Percentiles rank a stretch among this genome's conserved stretches.
phyloP scores from a whole-genome alignment of 2,888 invertebrate species.

The Hirtodrosophila alboralis region DNA sequence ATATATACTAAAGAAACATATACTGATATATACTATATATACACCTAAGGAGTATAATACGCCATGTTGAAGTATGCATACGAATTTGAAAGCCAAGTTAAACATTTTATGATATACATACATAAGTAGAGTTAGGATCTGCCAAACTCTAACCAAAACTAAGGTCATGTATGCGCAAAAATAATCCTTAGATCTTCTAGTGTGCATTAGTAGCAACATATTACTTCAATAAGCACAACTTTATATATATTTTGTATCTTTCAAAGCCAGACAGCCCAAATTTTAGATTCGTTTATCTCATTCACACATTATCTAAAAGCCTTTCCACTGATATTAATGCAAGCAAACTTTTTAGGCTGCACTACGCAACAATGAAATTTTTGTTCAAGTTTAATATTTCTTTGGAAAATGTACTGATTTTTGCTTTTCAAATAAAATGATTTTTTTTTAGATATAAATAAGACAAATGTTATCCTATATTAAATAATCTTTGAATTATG shows the following conservation, averaged over 20 bases:
- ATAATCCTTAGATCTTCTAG: constrained; percentile 15
- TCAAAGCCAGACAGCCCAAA: constrained; percentile 5
- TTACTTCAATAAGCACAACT: constrained; percentile 12
- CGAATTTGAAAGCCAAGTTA: constrained; percentile 69
- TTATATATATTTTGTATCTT: constrained; percentile 1
- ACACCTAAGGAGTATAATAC: constrained; percentile 38
- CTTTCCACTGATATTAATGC: constrained; percentile 26
- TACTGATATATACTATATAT: constrained; percentile 33
- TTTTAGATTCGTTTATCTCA: constrained; percentile 14
- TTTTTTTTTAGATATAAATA: constrained; percentile 25
- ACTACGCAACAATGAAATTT: constrained; percentile 46
- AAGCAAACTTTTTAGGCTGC: constrained; percentile 31
- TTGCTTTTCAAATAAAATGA: constrained; percentile 19
- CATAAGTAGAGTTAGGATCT: constrained; percentile 21
- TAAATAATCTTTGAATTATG: constrained; percentile 56
- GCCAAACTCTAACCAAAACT: constrained; percentile 16
- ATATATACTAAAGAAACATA: constrained; percentile 53
- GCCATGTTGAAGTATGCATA: constrained; percentile 51
- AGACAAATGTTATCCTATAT: constrained; percentile 58
- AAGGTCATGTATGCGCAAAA: background rate
- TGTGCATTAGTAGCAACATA: constrained; percentile 29
- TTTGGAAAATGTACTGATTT: constrained; percentile 56
- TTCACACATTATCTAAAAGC: constrained; percentile 7
- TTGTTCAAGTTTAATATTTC: constrained; percentile 40
- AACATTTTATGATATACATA: constrained; percentile 38